Evolutionary conservation across 2,797 vertebrate species (phyloP).

Genomic region (Mormyrus hasselquistii): DNA sequence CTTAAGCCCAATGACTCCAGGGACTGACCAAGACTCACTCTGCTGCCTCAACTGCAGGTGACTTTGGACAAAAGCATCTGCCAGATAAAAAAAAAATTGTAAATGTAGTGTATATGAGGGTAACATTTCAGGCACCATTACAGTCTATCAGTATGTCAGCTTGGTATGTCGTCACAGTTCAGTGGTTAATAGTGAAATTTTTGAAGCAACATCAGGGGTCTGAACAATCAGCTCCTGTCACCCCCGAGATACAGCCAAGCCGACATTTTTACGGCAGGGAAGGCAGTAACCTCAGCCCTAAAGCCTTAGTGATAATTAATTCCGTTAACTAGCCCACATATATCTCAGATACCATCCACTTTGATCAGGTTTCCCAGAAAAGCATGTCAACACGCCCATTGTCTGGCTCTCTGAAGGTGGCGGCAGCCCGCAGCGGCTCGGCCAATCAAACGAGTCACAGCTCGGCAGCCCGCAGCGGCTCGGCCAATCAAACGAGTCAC

Average conservation of each 20-base stretch:
- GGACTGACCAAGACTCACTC: neutral
- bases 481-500: neutral
- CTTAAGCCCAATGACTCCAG: neutral
- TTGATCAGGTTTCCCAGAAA: constrained; percentile 18
- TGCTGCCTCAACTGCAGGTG: neutral
- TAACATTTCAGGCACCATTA: neutral
- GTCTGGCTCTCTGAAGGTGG: neutral
- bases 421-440: neutral
- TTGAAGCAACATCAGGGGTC: neutral
- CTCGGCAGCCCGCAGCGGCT: neutral
- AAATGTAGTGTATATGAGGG: neutral
- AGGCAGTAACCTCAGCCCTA: neutral
- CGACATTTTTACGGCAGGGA: neutral
- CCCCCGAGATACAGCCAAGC: neutral
- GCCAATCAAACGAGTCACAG: neutral
- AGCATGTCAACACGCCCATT: neutral
- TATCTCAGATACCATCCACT: constrained; percentile 8
- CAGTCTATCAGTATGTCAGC: neutral
- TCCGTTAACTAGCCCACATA: neutral
- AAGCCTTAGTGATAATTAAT: neutral
- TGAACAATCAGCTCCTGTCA: neutral
- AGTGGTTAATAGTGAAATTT: neutral
- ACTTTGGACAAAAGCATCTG: neutral
- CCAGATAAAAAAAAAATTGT: neutral
- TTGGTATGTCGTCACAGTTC: neutral